Evolutionary conservation across 2,113 vertebrate genomes (phyloP).

Genomic region (Castor canadensis): DNA sequence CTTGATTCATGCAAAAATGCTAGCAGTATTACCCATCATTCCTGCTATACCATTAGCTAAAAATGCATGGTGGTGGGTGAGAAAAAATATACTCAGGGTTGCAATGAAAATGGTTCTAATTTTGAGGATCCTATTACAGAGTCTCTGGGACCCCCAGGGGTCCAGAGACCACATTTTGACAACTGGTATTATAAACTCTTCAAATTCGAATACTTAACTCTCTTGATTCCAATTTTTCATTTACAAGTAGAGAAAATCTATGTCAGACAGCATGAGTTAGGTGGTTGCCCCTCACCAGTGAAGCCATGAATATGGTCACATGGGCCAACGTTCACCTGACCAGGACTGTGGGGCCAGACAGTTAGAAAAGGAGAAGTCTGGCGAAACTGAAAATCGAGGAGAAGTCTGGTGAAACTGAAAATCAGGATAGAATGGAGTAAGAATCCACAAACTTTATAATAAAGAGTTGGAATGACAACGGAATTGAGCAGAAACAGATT

Average conservation of each 20-base stretch:
- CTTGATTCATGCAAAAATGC: background rate
- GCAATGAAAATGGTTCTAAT: background rate
- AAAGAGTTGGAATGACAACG: background rate
- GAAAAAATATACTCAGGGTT: background rate
- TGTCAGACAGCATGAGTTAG: background rate
- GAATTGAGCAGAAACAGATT: background rate
- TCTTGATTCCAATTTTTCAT: background rate
- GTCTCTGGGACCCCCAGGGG: background rate
- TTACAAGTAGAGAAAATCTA: background rate
- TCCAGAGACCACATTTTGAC: background rate
- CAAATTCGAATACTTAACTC: constrained; percentile 6
- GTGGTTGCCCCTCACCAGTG: background rate
- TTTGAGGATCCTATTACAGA: background rate
- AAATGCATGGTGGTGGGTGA: background rate
- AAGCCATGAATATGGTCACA: background rate
- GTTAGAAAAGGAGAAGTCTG: background rate
- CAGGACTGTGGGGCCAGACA: background rate
- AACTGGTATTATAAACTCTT: background rate
- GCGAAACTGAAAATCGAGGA: no score
- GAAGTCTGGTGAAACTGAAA: background rate
- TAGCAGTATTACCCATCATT: background rate
- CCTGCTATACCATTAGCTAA: background rate
- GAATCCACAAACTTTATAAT: background rate
- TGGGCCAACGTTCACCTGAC: background rate
- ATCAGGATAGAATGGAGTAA: background rate